Percentiles rank a stretch among this genome's conserved stretches.
Evolutionary conservation across 2,888 invertebrate species (phyloP).

Genomic region (Drosophila robusta): DNA sequence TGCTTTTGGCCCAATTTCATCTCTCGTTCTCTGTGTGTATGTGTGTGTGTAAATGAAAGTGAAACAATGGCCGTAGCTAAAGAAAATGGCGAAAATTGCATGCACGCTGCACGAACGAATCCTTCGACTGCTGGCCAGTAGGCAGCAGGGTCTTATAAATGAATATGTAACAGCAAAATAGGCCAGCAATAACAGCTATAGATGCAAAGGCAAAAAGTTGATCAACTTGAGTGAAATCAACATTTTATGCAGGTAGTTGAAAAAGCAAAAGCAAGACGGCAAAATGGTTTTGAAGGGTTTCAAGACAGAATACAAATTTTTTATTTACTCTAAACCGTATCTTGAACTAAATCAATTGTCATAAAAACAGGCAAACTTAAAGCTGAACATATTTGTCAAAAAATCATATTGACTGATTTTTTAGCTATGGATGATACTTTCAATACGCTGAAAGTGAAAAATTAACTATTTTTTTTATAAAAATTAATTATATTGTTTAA

Average conservation of each 20-base stretch:
- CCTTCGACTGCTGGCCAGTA: constrained; percentile 12
- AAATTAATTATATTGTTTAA: no score
- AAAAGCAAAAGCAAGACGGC: neutral
- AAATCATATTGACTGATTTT: no score
- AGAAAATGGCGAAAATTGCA: constrained; percentile 80
- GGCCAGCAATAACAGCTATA: constrained; percentile 8
- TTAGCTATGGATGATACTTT: no score
- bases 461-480: no score
- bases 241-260: neutral
- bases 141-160: constrained; percentile 27
- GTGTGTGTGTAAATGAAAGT: constrained; percentile 67
- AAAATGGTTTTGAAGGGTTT: neutral
- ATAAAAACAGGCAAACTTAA: no score
- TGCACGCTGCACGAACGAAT: constrained; percentile 57
- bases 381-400: no score
- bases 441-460: no score
- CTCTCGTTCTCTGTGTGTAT: constrained; percentile 21
- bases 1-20: constrained; percentile 74
- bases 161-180: constrained; percentile 50
- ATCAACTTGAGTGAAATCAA: constrained; percentile 18
- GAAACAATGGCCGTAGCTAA: constrained; percentile 78
- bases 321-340: no score
- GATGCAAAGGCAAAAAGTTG: constrained; percentile 16
- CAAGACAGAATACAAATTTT: no score
- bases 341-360: no score